Evolutionary conservation across 92 coral and sea anemone species (phyloP), one percentile per base, ranked within the genome.

Genomic region (Umimayanthus chanpuru): DNA sequence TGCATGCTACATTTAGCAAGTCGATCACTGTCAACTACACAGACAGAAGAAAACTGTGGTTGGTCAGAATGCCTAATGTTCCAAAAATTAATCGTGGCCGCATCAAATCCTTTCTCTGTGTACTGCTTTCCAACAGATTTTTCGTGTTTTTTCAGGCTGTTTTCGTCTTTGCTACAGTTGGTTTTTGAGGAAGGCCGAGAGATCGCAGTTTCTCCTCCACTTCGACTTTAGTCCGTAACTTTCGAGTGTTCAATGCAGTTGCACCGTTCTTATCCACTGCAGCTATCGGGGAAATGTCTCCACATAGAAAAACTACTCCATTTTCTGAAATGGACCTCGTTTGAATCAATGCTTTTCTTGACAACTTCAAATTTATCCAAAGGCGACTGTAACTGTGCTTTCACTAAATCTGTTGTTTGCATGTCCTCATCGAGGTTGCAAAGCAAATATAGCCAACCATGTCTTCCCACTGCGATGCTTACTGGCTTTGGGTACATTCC

Each of bases 191-290:
- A 70, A 70, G 75, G 36, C 75, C 75, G 75, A 70, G 75, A 21
- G 1, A 21, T 70, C 36, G 20, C 3, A 67, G 20, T 67, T 67
- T 67, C 73, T 67, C 73, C 6, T 67, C n/a, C n/a, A 20, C 26
- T 20, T 10, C 20, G 73, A 15, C 73, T 67, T 67, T 67, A 67
- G 73, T 10, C 73, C 32, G 32, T 25, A 70, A 25, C 75, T 70
- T 70, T 70, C 72, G 72, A 66, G 72, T 66, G 72, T 66, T 18
- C 72, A 66, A 66, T 66, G 72, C 72, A 66, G 9, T 70, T 70
- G 36, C 36, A 70, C 75, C 75, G 75, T 25, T 25, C 8, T 20
- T 38, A 70, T 70, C 75, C 36, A 70, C 36, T 3, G 36, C 1
- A 21, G 75, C 36, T 21, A 70, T 70, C 32, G 30, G 75, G 32